Evolutionary conservation across 2,888 invertebrate species (phyloP).

Genomic region (Epinotia ramella): DNA sequence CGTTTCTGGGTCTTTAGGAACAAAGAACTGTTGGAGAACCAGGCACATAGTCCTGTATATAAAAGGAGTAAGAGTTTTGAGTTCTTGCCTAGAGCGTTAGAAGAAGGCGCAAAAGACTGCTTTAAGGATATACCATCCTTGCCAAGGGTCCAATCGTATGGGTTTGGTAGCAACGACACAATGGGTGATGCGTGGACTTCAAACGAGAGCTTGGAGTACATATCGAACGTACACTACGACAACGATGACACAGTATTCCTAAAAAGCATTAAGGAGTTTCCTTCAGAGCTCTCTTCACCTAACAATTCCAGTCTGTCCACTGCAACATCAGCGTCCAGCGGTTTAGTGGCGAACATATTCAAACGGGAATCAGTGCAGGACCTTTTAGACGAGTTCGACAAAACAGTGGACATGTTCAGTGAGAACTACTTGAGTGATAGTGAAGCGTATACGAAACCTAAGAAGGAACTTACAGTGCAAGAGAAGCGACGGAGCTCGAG

Average conservation of each 20-base stretch:
- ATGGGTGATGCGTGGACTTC: constrained; percentile 73
- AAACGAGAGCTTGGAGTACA: constrained; percentile 73
- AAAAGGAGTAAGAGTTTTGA: constrained; percentile 80
- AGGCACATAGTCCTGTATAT: constrained; percentile 62
- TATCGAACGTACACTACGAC: constrained; percentile 72
- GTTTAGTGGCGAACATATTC: constrained; percentile 66
- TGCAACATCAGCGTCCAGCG: constrained; percentile 70
- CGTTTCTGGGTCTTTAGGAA: constrained; percentile 78
- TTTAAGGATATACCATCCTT: constrained; percentile 51
- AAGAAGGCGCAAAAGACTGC: constrained; percentile 57
- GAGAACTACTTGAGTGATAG: constrained; percentile 78
- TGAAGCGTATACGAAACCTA: constrained; percentile 74
- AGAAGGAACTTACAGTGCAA: constrained; percentile 53
- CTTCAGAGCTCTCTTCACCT: constrained; percentile 63
- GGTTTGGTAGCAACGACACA: constrained; percentile 70
- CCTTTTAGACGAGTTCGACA: constrained; percentile 74
- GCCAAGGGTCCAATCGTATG: constrained; percentile 65
- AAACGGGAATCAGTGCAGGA: constrained; percentile 72
- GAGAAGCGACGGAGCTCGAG: constrained; percentile 75
- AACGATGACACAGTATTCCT: constrained; percentile 70
- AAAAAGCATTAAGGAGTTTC: constrained; percentile 72
- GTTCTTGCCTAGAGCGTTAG: constrained; percentile 72
- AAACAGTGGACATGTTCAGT: constrained; percentile 76
- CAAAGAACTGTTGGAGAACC: constrained; percentile 66
- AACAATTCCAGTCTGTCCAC: constrained; percentile 70